A percentile compares a stretch with the other conserved stretches of the same genome.
phyloP scores from a whole-genome alignment of 2,797 vertebrate genomes.

The Chelonia mydas region DNA sequence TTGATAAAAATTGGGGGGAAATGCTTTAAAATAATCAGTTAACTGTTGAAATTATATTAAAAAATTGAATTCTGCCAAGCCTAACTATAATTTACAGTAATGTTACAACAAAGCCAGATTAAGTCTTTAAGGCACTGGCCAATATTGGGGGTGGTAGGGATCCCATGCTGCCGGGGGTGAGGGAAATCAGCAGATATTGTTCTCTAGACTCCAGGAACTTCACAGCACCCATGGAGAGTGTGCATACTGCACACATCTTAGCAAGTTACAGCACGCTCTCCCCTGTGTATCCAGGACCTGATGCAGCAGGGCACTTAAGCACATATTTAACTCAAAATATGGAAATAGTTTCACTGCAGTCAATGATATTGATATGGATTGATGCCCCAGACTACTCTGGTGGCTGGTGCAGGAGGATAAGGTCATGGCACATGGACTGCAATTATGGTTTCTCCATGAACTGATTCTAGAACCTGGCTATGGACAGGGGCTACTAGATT shows the following conservation, averaged over 20 bases:
- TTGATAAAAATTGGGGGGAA: background rate
- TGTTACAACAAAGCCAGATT: background rate
- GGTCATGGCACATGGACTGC: rapidly evolving
- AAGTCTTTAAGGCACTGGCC: background rate
- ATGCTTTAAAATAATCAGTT: background rate
- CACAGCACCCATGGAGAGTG: background rate
- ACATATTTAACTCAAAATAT: background rate
- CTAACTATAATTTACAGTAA: background rate
- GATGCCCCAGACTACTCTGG: background rate
- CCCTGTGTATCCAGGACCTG: background rate
- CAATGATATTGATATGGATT: background rate
- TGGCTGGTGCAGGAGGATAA: background rate
- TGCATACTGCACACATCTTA: background rate
- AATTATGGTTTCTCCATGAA: background rate
- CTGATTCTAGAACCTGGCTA: background rate
- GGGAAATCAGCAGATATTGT: background rate
- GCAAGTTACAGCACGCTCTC: background rate
- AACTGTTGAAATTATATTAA: background rate
- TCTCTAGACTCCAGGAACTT: background rate
- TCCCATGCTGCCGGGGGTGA: background rate
- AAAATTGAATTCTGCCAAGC: background rate
- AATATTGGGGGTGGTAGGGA: background rate
- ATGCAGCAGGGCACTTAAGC: background rate
- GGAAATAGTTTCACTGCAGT: background rate
- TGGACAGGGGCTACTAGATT: background rate